phyloP scores from a whole-genome alignment of 92 coral and sea anemone genomes.

The Montipora capitata region DNA sequence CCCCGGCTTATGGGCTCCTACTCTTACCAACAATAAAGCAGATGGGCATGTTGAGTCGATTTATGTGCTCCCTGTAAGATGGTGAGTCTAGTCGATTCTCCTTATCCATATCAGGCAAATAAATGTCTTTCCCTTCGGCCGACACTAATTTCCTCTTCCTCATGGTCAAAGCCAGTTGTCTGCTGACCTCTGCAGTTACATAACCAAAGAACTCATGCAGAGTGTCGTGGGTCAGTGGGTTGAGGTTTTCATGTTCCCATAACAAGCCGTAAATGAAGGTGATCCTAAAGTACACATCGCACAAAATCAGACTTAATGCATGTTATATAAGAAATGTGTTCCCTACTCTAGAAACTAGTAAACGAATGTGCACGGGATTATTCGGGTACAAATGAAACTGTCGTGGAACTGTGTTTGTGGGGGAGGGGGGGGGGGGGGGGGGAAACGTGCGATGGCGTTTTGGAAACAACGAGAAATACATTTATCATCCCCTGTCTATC shows the following conservation, averaged over 20 bases:
- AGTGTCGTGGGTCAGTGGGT: conserved; percentile 60
- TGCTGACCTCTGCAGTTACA: conserved; percentile 22
- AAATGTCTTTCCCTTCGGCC: conserved; percentile 53
- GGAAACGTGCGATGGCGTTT: neutral
- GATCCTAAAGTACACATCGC: conserved; percentile 9
- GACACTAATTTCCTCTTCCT: conserved; percentile 23
- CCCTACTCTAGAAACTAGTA: neutral
- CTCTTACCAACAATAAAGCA: conserved; percentile 55
- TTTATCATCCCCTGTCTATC: neutral
- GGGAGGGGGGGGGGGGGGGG: too few species aligned
- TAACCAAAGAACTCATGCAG: conserved; percentile 75
- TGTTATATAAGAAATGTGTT: neutral
- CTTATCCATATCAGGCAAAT: conserved; percentile 53
- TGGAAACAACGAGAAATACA: neutral
- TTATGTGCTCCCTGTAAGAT: conserved; percentile 42
- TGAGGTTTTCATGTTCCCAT: conserved; percentile 67
- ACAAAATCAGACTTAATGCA: neutral
- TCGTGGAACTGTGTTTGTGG: neutral
- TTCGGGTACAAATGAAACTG: neutral
- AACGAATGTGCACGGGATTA: neutral
- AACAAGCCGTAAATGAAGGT: conserved; percentile 61
- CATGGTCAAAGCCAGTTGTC: conserved; percentile 38
- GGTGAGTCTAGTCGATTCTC: conserved; percentile 33
- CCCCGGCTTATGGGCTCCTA: neutral
- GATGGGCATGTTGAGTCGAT: conserved; percentile 60